These are phyloP conservation scores for Tortrix viridana DNA, from an alignment of 2,888 invertebrate genomes.

Conservation along the genomic window DNA sequence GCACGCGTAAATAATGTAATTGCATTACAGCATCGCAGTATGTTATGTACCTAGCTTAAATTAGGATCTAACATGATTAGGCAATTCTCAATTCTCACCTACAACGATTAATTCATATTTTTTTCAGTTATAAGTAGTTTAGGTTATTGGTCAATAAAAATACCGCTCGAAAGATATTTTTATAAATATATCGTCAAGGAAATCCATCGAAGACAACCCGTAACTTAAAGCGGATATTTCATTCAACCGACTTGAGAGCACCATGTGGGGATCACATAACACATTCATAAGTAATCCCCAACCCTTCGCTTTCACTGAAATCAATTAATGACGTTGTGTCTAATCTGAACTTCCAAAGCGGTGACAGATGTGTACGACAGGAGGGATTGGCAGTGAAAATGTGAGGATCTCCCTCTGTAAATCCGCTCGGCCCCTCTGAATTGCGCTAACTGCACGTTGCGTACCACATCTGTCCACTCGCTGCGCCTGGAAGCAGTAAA, in stretches of 20 bases:
- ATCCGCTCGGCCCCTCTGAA: conserved; percentile 66
- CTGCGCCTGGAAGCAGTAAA: conserved; percentile 44
- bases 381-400: conserved; percentile 71
- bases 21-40: conserved; percentile 62
- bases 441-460: conserved; percentile 76
- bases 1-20: conserved; percentile 63
- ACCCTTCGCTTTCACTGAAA: conserved; percentile 68
- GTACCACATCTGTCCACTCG: conserved; percentile 81
- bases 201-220: conserved; percentile 26
- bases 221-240: conserved; percentile 35
- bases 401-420: conserved; percentile 72
- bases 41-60: background rate
- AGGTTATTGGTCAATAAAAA: too few relatives aligned
- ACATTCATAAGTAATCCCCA: conserved; percentile 54
- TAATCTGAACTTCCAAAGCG: conserved; percentile 67
- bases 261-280: conserved; percentile 57
- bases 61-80: background rate
- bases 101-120: too few relatives aligned
- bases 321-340: conserved; percentile 80
- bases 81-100: too few relatives aligned
- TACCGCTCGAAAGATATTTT: conserved; percentile 1
- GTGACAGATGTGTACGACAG: conserved; percentile 80
- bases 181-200: conserved; percentile 19
- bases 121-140: too few relatives aligned
- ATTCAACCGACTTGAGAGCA: conserved; percentile 39